Conservation (phyloP, 1,140 invertebrate genomes). For the Eumeta japonica region DNA sequence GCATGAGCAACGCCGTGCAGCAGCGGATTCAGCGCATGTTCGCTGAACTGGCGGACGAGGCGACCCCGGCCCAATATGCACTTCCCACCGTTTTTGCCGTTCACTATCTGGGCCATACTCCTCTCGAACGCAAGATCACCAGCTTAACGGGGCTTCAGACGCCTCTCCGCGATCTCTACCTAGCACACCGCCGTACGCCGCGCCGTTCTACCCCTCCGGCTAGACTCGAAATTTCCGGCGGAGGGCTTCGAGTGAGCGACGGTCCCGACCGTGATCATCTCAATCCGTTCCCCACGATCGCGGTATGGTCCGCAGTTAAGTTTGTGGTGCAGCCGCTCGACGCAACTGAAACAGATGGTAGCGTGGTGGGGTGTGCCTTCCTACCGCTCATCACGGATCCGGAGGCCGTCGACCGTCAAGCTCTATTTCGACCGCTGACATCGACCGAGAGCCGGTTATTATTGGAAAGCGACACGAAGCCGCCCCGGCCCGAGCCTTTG, state of each 20-base stretch:
- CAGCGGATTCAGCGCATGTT: constrained; percentile 84
- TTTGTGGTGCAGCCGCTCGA: constrained; percentile 64
- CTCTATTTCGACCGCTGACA: constrained; percentile 62
- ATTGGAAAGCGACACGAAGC: constrained; percentile 55
- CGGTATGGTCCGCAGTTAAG: constrained; percentile 86
- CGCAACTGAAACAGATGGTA: constrained; percentile 41
- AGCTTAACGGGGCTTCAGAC: constrained; percentile 79
- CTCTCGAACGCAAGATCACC: constrained; percentile 74
- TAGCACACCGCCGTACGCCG: constrained; percentile 60
- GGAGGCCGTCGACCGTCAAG: constrained; percentile 72
- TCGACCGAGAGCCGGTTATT: constrained; percentile 57
- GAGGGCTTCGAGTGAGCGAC: constrained; percentile 64
- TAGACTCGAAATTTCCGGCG: constrained; percentile 68
- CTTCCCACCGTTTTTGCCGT: constrained; percentile 65
- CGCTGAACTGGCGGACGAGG: constrained; percentile 72
- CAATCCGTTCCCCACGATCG: constrained; percentile 84
- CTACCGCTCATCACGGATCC: constrained; percentile 83
- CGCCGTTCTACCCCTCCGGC: constrained; percentile 56
- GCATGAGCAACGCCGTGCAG: constrained; percentile 71
- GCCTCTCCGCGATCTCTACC: constrained; percentile 77
- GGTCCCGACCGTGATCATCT: constrained; percentile 60
- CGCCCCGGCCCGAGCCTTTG: constrained; percentile 82
- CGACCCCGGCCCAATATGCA: constrained; percentile 42
- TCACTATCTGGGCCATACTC: constrained; percentile 79
- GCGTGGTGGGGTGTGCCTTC: constrained; percentile 66